Conservation (phyloP, 2,888 invertebrate species). For the Torymus aiolomorphi region DNA sequence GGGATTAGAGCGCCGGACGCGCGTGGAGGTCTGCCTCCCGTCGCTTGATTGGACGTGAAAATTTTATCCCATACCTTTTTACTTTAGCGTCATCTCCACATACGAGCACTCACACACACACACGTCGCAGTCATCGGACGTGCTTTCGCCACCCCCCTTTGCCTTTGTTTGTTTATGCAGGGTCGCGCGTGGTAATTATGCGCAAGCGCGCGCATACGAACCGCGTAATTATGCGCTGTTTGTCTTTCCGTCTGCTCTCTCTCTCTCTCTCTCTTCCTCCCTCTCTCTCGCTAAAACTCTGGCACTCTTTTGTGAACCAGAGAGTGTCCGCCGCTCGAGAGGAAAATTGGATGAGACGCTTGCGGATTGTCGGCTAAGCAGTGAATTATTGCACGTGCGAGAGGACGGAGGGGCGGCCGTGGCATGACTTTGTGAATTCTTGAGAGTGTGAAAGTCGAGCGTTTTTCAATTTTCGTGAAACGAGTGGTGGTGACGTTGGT, state of each 20-base stretch:
- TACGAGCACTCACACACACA: too few species aligned
- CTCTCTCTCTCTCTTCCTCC: neutral
- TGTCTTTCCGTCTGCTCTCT: neutral
- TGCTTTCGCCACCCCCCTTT: neutral
- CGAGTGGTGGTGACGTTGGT: neutral
- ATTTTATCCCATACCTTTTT: slow-evolving; percentile 19
- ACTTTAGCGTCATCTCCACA: neutral
- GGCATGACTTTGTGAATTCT: slow-evolving; percentile 18
- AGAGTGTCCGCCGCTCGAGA: too few species aligned
- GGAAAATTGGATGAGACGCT: neutral
- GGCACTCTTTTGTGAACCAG: too few species aligned
- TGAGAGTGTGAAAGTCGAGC: neutral
- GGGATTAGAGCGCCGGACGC: neutral
- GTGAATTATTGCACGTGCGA: neutral
- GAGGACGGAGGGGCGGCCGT: neutral
- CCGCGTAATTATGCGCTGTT: neutral
- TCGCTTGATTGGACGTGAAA: slow-evolving; percentile 36
- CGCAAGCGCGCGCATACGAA: neutral
- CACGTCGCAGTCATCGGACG: neutral
- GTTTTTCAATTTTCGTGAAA: slow-evolving; percentile 37
- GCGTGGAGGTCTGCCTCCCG: neutral
- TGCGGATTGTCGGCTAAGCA: slow-evolving; percentile 5
- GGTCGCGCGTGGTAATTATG: neutral
- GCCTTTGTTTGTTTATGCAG: slow-evolving; percentile 28
- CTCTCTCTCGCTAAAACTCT: neutral